Percentiles rank a stretch among this genome's conserved stretches.
Conservation (phyloP, 2,888 invertebrate species). For the Acholoe squamosa region DNA sequence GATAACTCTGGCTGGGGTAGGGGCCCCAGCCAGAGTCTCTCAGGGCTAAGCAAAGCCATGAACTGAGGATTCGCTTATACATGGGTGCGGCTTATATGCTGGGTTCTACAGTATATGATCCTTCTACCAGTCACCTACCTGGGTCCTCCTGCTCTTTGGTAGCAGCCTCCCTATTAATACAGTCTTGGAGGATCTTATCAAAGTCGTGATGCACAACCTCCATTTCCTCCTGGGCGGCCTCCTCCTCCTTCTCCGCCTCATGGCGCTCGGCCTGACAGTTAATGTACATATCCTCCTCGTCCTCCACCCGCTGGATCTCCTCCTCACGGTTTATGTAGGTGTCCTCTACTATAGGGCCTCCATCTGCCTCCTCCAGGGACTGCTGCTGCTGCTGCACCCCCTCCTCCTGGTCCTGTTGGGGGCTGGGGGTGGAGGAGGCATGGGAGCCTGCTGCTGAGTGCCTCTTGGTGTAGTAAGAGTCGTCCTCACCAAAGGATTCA, state of each 20-base stretch:
- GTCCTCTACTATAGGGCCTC: not conserved
- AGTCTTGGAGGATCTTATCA: conserved; percentile 35
- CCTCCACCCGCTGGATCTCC: conserved; percentile 7
- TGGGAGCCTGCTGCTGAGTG: not conserved
- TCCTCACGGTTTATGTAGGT: conserved; percentile 26
- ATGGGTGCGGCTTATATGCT: no score
- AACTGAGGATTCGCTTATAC: no score
- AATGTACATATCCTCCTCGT: conserved; percentile 50
- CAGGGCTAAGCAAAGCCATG: no score
- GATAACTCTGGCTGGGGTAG: no score
- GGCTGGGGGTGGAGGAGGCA: not conserved
- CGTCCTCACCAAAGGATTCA: conserved; percentile 26
- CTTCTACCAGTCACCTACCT: no score
- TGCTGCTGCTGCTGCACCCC: not conserved
- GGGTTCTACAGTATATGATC: no score
- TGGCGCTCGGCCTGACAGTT: conserved; percentile 47
- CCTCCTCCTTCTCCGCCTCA: conserved; percentile 24
- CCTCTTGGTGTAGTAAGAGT: not conserved
- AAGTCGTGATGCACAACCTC: not conserved
- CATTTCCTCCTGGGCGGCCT: conserved; percentile 34
- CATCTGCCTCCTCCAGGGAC: not conserved
- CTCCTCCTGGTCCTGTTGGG: no score
- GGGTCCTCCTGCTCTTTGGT: no score
- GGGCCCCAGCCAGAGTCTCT: no score
- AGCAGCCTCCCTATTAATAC: not conserved